These are phyloP conservation scores for Pelodytes ibericus DNA, from an alignment of 2,797 vertebrate genomes.

Conservation along the genomic window DNA sequence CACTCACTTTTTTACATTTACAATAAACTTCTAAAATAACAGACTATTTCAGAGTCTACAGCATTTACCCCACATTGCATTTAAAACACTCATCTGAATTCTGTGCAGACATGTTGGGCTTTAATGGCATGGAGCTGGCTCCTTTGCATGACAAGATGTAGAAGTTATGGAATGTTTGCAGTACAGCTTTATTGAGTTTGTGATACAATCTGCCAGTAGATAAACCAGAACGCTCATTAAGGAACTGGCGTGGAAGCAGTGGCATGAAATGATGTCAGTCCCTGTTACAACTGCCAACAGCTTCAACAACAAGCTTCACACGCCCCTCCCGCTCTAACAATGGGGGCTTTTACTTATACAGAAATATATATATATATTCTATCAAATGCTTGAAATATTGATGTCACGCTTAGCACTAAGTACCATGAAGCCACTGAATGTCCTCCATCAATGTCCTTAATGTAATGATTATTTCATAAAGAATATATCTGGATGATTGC, in stretches of 20 bases:
- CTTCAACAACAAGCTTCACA: background rate
- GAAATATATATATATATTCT: background rate
- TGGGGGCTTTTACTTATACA: background rate
- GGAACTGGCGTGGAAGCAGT: slow-evolving; percentile 35
- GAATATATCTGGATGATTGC: background rate
- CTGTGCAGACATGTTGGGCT: background rate
- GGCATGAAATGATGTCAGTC: slow-evolving; percentile 38
- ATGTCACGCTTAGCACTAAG: background rate
- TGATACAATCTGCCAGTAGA: slow-evolving; percentile 22
- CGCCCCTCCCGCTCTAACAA: background rate
- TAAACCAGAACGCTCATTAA: slow-evolving; percentile 42
- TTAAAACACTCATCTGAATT: background rate
- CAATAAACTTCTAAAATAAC: no score
- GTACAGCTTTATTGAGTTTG: slow-evolving; percentile 17
- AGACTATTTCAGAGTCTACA: no score
- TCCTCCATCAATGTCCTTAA: background rate
- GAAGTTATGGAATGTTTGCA: slow-evolving; percentile 9
- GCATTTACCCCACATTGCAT: no score
- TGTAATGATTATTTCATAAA: background rate
- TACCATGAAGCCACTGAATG: background rate
- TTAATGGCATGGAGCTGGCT: background rate
- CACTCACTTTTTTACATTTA: no score
- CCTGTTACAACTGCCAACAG: slow-evolving; percentile 23
- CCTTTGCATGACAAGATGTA: slow-evolving; percentile 29
- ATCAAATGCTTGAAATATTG: background rate